Evolutionary conservation across 2,888 invertebrate species (phyloP), one percentile per base, ranked within the genome.

Genomic region (Endomychus coccineus): DNA sequence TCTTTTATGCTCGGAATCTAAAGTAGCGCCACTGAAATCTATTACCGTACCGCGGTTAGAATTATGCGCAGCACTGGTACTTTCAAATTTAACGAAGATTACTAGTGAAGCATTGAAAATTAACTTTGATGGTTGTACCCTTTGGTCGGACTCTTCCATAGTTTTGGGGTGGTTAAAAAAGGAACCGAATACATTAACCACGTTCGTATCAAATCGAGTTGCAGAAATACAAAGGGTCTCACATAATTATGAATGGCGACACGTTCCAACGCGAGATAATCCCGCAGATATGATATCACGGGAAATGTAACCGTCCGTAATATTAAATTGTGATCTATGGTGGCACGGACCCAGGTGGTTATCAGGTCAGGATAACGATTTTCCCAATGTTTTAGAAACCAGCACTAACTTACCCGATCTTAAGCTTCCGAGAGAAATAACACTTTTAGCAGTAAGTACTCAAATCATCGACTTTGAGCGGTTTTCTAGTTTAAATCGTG

Each of bases 21-120:
- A 38, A 14, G 46, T 50, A 3, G 45, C 49, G 2, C 51, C 49
- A 2, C 17, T 49, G 11, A 46, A 50, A 36, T 15, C 35, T 14
- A 16, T 46, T 3, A 46, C 42, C 3, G 25, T 50, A 15, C 46
- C 50, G 1, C 23, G 47, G 13, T 30, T 50, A 7, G 51, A 50
- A 19, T 30, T 49, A n/a, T 43, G 39, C 15, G 50, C 37, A 15
- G 45, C 48, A 16, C 10, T 44, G 7, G 13, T 41, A 19, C 19
- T 34, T 17, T 17, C 45, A 23, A 10, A 30, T 11, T 6, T 25
- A 11, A 30, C 24, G 34, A 32, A 39, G 13, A 10, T 13, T 13
- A 13, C 23, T 9, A 21, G 12, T 7, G 23, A 30, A 16, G 13
- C 25, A 21, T 13, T 21, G 2, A 13, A 9, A 7, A 12, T 38